Percentiles rank a stretch among this genome's conserved stretches.
Evolutionary conservation across 2,113 vertebrate species (phyloP).

Genomic region (Seriola quinqueradiata): DNA sequence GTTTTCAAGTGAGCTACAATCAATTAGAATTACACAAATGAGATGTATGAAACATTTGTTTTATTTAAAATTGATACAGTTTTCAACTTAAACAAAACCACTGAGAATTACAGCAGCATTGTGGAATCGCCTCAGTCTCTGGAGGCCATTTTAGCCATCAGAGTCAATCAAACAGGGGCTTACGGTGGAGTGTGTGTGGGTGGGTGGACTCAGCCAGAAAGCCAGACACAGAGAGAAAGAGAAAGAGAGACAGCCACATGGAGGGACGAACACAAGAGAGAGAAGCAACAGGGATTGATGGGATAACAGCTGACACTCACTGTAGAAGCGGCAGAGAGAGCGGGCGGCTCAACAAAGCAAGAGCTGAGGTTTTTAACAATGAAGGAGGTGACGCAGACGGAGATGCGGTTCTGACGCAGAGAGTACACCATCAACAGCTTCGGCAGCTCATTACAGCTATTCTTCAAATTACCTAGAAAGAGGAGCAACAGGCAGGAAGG

Average conservation of each 20-base stretch:
- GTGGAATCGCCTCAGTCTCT: constrained; percentile 20
- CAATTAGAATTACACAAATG: background rate
- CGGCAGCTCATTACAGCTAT: constrained; percentile 84
- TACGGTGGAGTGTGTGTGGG: constrained; percentile 39
- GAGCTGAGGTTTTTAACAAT: constrained; percentile 85
- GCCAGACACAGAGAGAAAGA: constrained; percentile 5
- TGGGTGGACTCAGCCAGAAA: constrained; percentile 30
- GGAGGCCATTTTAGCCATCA: constrained; percentile 43
- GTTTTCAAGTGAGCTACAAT: background rate
- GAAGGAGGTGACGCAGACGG: constrained; percentile 85
- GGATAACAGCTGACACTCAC: constrained; percentile 78
- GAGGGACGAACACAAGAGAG: constrained; percentile 40
- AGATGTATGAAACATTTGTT: background rate
- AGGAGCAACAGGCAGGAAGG: background rate
- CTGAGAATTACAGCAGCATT: background rate
- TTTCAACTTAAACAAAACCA: background rate
- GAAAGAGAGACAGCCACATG: constrained; percentile 34
- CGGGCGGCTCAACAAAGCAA: constrained; percentile 84
- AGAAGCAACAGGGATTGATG: constrained; percentile 34
- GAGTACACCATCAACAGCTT: constrained; percentile 84
- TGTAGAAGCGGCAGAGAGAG: constrained; percentile 75
- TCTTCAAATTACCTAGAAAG: constrained; percentile 83
- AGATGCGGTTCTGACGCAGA: constrained; percentile 83
- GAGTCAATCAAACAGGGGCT: constrained; percentile 55
- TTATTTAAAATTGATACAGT: background rate